These are phyloP conservation scores for Cyclopterus lumpus DNA, from an alignment of 2,797 vertebrate genomes.

Conservation along the genomic window DNA sequence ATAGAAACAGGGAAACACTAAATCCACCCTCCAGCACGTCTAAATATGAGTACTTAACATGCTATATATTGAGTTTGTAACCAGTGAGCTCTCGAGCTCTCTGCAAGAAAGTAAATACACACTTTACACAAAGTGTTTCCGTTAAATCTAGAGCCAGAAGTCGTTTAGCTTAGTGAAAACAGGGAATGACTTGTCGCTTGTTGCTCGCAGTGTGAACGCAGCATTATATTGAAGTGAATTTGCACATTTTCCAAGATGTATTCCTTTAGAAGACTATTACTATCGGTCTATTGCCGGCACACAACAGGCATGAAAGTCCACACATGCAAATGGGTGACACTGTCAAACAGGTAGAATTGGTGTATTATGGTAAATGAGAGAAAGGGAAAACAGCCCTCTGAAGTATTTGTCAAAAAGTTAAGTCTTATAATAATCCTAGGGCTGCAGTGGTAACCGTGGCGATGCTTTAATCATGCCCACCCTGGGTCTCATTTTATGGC, in stretches of 20 bases:
- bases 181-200: background rate
- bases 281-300: background rate
- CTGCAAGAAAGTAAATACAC: too few relatives aligned
- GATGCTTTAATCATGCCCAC: background rate
- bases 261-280: background rate
- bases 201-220: background rate
- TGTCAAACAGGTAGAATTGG: background rate
- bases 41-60: background rate
- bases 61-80: rapidly evolving
- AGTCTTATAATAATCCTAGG: background rate
- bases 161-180: background rate
- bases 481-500: background rate
- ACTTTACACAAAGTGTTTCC: background rate
- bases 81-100: background rate
- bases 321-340: background rate
- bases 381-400: background rate
- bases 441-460: background rate
- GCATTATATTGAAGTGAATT: background rate
- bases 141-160: background rate
- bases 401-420: background rate
- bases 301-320: background rate
- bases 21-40: background rate
- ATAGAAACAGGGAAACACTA: background rate
- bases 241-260: background rate
- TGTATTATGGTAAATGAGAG: background rate